Conservation (phyloP, 1,140 invertebrate species). For the Adoxophyes honmai region DNA sequence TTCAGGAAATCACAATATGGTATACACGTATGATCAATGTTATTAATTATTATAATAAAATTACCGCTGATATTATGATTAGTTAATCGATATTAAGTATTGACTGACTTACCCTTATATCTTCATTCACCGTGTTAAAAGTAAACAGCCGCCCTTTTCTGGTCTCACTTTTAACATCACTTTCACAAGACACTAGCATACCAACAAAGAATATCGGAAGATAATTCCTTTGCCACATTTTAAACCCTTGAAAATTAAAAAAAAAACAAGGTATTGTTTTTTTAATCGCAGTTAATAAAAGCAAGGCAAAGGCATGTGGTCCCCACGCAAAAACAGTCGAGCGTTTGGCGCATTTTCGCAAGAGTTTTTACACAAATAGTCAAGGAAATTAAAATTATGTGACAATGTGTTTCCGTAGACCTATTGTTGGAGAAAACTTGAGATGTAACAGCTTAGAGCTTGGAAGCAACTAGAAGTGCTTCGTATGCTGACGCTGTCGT, state of each 20-base stretch:
- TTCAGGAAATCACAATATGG: no score
- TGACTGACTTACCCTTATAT: conserved; percentile 61
- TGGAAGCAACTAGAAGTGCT: conserved; percentile 2
- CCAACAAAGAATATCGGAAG: conserved; percentile 27
- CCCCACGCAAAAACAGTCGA: conserved; percentile 25
- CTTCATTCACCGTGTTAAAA: conserved; percentile 44
- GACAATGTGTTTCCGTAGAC: conserved; percentile 41
- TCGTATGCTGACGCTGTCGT: background rate
- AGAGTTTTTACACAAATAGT: conserved; percentile 42
- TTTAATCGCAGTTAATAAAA: conserved; percentile 34
- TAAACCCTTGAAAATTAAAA: background rate
- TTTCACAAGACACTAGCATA: conserved; percentile 23
- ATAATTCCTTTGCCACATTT: conserved; percentile 27
- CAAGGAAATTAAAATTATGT: conserved; percentile 30
- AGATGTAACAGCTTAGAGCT: conserved; percentile 27
- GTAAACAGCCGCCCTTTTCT: conserved; percentile 48
- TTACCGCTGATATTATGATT: no score
- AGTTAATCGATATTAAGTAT: no score
- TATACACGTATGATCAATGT: no score
- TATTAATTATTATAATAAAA: no score
- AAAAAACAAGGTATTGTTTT: background rate
- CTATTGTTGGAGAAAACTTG: conserved; percentile 44
- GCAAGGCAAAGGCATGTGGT: conserved; percentile 20
- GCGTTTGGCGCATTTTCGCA: conserved; percentile 38
- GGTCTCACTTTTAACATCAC: conserved; percentile 25